These are phyloP conservation scores for Phlogophora meticulosa DNA, from an alignment of 2,888 invertebrate species.

Conservation along the genomic window DNA sequence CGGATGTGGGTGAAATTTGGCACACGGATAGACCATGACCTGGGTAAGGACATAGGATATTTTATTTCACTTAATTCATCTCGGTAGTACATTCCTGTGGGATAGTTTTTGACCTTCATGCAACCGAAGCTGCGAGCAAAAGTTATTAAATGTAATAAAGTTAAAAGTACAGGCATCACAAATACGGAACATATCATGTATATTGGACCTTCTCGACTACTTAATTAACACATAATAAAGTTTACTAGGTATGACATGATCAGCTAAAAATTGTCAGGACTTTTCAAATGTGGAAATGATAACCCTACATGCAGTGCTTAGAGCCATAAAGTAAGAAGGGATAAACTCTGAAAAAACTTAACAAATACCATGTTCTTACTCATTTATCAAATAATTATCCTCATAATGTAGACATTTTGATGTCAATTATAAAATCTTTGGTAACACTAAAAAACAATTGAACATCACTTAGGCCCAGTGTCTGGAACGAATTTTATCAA, in stretches of 20 bases:
- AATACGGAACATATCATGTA: neutral
- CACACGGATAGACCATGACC: too few species aligned
- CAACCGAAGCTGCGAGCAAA: neutral
- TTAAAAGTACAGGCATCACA: neutral
- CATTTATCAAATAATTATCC: neutral
- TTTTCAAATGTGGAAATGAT: neutral
- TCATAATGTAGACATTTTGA: slow-evolving; percentile 4
- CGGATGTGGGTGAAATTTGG: too few species aligned
- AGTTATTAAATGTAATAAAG: neutral
- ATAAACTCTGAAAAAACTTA: slow-evolving; percentile 27
- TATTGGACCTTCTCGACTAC: neutral
- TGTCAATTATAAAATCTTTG: slow-evolving; percentile 20
- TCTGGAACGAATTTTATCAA: too few species aligned
- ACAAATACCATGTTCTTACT: neutral
- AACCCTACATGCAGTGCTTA: neutral
- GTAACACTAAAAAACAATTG: slow-evolving; percentile 3
- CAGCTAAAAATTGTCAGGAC: neutral
- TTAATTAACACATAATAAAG: neutral
- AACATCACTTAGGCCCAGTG: neutral
- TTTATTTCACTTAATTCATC: too few species aligned
- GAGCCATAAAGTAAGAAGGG: neutral
- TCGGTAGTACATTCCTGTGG: too few species aligned
- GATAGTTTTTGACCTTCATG: too few species aligned
- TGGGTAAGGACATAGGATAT: too few species aligned
- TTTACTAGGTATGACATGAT: too few species aligned